phyloP scores from a whole-genome alignment of 2,797 vertebrate species.

The Okamejei kenojei region DNA sequence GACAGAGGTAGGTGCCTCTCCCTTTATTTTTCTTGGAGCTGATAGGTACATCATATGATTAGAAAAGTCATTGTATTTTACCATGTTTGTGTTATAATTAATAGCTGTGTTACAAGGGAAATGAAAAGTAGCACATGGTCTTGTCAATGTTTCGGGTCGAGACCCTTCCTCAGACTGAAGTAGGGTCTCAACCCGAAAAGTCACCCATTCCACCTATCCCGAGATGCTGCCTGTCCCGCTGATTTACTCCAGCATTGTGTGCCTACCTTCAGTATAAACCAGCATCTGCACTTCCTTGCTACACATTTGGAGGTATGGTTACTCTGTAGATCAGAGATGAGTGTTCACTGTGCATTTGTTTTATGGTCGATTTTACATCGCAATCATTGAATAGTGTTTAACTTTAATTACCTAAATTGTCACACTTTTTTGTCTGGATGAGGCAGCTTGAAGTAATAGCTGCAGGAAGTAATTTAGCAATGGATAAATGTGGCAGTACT shows the following conservation, averaged over 20 bases:
- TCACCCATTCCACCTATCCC: no score
- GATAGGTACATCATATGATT: not conserved
- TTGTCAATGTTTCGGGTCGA: no score
- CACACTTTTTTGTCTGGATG: constrained; percentile 43
- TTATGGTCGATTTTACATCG: constrained; percentile 43
- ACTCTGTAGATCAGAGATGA: no score
- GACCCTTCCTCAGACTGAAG: no score
- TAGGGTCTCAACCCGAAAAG: no score
- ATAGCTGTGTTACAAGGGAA: not conserved
- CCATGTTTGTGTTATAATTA: not conserved
- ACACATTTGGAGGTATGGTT: no score
- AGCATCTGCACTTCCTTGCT: no score
- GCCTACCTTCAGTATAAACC: no score
- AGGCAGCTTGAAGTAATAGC: constrained; percentile 46
- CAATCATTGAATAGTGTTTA: constrained; percentile 43
- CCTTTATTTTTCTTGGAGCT: no score
- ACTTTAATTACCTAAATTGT: constrained; percentile 48
- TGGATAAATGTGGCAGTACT: not conserved
- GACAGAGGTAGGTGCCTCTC: no score
- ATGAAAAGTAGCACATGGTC: not conserved
- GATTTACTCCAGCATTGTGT: no score
- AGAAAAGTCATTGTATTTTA: not conserved
- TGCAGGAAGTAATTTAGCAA: constrained; percentile 41
- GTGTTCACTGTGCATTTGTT: constrained; percentile 23
- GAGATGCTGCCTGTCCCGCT: no score